Evolutionary conservation across 2,113 vertebrate genomes (phyloP).

Genomic region (Merops nubicus): DNA sequence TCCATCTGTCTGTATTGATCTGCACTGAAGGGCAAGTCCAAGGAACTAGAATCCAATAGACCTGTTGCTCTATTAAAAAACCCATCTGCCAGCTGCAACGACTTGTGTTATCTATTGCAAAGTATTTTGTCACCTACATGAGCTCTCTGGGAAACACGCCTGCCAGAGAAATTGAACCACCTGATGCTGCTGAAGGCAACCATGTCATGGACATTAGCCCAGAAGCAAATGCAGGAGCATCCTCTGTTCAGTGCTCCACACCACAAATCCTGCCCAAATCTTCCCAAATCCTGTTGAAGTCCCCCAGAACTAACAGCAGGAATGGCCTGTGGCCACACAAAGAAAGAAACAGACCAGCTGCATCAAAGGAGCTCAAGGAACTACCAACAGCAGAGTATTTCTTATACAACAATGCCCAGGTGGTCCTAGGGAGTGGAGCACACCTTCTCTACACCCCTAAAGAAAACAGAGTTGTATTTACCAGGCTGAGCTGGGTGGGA

Average conservation of each 20-base stretch:
- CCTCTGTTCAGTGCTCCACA: neutral
- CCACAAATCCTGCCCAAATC: neutral
- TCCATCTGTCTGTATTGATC: neutral
- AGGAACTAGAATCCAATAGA: neutral
- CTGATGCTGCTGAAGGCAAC: neutral
- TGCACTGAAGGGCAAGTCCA: neutral
- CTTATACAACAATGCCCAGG: neutral
- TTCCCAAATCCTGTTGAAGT: neutral
- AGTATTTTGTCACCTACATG: neutral
- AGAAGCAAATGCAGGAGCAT: neutral
- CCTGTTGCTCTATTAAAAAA: conserved; percentile 21
- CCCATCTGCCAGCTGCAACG: neutral
- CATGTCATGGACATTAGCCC: fast-evolving
- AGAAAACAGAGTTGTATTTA: neutral
- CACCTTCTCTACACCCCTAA: neutral
- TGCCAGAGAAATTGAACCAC: neutral
- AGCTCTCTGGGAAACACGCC: neutral
- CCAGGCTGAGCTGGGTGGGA: neutral
- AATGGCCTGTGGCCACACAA: neutral
- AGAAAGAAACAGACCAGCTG: neutral
- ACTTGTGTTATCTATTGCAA: neutral
- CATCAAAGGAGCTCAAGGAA: neutral
- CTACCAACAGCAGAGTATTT: neutral
- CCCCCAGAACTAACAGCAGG: neutral
- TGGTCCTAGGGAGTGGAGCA: neutral